Conservation (phyloP, 2,797 vertebrate genomes). For the Neosalanx taihuensis region DNA sequence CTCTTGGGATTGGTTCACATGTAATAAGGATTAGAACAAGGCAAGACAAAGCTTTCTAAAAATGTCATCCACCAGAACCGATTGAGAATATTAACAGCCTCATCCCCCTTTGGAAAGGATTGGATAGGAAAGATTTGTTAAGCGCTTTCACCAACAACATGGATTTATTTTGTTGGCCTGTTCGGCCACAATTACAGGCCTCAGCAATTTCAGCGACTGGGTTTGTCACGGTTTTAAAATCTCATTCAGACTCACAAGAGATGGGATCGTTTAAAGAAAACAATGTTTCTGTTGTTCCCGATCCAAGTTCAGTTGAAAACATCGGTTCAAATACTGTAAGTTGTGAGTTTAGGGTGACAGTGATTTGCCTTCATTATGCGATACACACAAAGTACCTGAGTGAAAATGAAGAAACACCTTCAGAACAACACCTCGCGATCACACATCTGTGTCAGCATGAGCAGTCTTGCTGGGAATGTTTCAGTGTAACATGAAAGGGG, state of each 20-base stretch:
- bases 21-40: too few species aligned
- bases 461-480: too few species aligned
- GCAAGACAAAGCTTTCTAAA: background rate
- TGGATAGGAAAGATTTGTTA: background rate
- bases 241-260: background rate
- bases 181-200: background rate
- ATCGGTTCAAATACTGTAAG: background rate
- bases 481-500: too few species aligned
- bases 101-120: background rate
- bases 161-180: background rate
- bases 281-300: background rate
- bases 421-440: too few species aligned
- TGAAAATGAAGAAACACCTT: too few species aligned
- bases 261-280: background rate
- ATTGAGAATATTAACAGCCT: constrained; percentile 2
- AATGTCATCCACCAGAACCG: background rate
- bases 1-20: background rate
- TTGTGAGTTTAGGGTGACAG: background rate
- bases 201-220: background rate
- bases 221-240: background rate
- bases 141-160: background rate
- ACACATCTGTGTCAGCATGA: too few species aligned
- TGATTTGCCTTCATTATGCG: background rate
- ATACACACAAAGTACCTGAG: too few species aligned
- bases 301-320: background rate